phyloP scores from a whole-genome alignment of 2,888 invertebrate genomes.

The Bursaphelenchus okinawaensis region DNA sequence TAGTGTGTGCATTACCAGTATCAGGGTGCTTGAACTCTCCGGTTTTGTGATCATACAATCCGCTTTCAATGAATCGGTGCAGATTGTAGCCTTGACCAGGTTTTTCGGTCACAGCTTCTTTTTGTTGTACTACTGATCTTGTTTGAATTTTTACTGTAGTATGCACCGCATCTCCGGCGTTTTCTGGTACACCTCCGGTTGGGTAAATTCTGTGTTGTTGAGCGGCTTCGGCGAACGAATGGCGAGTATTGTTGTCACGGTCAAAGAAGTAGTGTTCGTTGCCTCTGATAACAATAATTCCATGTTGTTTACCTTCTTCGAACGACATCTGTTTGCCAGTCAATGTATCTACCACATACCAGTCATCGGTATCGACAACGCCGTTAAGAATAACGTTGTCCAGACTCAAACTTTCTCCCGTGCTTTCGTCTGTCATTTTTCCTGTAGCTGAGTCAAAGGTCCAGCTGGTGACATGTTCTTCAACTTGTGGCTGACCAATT shows the following conservation, averaged over 20 bases:
- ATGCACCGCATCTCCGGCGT: conserved; percentile 54
- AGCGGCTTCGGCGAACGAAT: conserved; percentile 74
- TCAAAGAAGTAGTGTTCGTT: conserved; percentile 54
- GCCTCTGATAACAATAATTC: conserved; percentile 58
- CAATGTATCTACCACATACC: conserved; percentile 72
- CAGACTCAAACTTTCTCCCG: conserved; percentile 69
- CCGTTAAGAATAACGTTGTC: conserved; percentile 65
- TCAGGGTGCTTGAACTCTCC: conserved; percentile 66
- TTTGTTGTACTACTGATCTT: conserved; percentile 50
- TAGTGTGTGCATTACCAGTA: conserved; percentile 68
- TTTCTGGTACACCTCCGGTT: conserved; percentile 55
- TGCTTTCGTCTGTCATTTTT: conserved; percentile 68
- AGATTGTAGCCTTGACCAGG: conserved; percentile 41
- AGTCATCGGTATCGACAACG: conserved; percentile 51
- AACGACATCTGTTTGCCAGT: conserved; percentile 67
- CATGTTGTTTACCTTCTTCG: conserved; percentile 60
- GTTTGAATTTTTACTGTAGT: conserved; percentile 56
- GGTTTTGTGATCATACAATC: conserved; percentile 72
- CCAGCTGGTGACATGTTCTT: conserved; percentile 55
- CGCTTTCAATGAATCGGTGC: conserved; percentile 65
- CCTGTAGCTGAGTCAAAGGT: conserved; percentile 73
- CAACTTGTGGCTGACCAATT: conserved; percentile 51
- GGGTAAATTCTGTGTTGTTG: conserved; percentile 73
- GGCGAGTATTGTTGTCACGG: conserved; percentile 49
- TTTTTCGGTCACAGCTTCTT: conserved; percentile 43